Evolutionary conservation across 2,888 invertebrate genomes (phyloP).

Genomic region (Amorpha juglandis): DNA sequence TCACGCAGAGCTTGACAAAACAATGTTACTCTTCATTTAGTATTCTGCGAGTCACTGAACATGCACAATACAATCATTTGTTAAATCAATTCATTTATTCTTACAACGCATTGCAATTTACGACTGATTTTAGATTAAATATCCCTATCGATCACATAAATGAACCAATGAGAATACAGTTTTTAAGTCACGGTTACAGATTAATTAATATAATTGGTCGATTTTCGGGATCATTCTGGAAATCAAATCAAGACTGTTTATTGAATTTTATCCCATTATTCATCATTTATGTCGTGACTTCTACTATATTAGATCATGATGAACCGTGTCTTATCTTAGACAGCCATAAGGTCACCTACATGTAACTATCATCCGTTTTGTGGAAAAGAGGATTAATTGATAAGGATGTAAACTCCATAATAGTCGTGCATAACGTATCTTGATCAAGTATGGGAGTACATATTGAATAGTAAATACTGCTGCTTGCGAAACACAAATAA

Average conservation of each 20-base stretch:
- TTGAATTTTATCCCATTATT: too few species aligned
- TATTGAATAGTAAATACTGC: neutral
- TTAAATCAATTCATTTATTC: neutral
- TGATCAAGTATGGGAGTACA: neutral
- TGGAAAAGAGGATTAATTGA: conserved; percentile 12
- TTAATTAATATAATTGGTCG: too few species aligned
- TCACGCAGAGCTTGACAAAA: neutral
- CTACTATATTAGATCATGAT: conserved; percentile 1
- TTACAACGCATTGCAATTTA: neutral
- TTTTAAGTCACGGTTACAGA: too few species aligned
- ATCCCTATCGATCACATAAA: too few species aligned
- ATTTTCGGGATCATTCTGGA: too few species aligned
- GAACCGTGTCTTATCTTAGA: conserved; percentile 7
- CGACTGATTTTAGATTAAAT: too few species aligned
- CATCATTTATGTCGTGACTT: neutral
- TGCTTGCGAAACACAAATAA: conserved; percentile 36
- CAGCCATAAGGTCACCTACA: conserved; percentile 2
- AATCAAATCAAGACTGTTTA: too few species aligned
- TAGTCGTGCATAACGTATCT: conserved; percentile 11
- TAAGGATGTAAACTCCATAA: neutral
- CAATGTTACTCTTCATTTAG: conserved; percentile 13
- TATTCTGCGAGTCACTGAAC: conserved; percentile 4
- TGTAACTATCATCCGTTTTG: conserved; percentile 3
- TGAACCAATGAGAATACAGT: too few species aligned
- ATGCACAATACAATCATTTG: neutral